Evolutionary conservation across 2,797 vertebrate species (phyloP).

Genomic region (Coracias cyanogaster): DNA sequence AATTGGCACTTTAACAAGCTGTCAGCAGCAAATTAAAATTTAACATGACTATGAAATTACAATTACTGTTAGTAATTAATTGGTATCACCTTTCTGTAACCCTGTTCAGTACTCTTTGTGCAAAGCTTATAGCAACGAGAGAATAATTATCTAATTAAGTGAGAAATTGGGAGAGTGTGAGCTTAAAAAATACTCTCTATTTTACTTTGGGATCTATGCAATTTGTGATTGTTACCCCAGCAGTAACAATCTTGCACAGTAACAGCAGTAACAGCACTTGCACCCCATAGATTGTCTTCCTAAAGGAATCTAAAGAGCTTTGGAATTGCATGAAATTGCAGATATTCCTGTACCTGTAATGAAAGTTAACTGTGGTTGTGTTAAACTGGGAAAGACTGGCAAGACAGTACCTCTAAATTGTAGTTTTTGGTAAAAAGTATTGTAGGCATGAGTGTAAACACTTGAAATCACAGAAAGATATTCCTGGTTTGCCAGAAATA

Average conservation of each 20-base stretch:
- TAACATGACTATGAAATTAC: slow-evolving; percentile 70
- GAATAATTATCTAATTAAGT: slow-evolving; percentile 52
- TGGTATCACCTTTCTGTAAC: slow-evolving; percentile 63
- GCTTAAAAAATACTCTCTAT: slow-evolving; percentile 53
- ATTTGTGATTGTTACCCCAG: slow-evolving; percentile 53
- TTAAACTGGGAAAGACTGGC: not conserved
- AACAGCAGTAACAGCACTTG: not conserved
- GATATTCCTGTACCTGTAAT: not conserved
- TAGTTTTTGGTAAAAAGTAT: not conserved
- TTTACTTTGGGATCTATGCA: not conserved
- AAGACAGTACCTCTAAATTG: not conserved
- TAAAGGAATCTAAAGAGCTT: not conserved
- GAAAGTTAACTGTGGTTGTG: not conserved
- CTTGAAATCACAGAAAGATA: not conserved
- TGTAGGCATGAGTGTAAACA: not conserved
- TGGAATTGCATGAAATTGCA: not conserved
- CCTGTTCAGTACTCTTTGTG: not conserved
- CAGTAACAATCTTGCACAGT: too few relatives aligned
- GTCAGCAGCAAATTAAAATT: slow-evolving; percentile 71
- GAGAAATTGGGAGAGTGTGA: slow-evolving; percentile 12
- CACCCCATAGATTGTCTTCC: not conserved
- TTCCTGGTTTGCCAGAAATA: not conserved
- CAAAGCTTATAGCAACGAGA: slow-evolving; percentile 7
- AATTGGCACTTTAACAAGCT: slow-evolving; percentile 71
- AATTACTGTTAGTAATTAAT: slow-evolving; percentile 70